phyloP scores from a whole-genome alignment of 2,797 vertebrate genomes.

The Gallirallus australis region DNA sequence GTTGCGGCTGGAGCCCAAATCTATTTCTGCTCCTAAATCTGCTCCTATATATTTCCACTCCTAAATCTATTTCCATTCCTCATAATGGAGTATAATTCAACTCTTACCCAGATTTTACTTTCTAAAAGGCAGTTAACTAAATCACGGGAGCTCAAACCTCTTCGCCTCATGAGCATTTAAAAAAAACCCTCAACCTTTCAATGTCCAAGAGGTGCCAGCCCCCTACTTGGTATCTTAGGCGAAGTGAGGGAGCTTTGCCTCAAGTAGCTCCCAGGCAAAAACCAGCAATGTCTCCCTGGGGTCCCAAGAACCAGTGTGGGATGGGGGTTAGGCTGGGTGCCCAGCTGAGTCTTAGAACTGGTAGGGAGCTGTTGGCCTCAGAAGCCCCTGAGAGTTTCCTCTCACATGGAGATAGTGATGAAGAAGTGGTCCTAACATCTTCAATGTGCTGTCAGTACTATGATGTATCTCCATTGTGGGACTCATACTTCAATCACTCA shows the following conservation, averaged over 20 bases:
- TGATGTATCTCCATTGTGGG: background rate
- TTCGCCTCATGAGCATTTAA: background rate
- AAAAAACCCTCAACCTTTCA: background rate
- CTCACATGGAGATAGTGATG: background rate
- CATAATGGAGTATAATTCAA: background rate
- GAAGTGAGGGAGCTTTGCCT: background rate
- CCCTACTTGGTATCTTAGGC: too few relatives aligned
- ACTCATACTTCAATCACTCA: background rate
- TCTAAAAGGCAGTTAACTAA: background rate
- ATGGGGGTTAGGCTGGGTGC: background rate
- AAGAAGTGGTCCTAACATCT: background rate
- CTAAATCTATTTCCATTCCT: background rate
- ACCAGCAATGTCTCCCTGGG: background rate
- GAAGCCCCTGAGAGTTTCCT: background rate
- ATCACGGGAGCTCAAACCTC: background rate
- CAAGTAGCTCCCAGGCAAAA: background rate
- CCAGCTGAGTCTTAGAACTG: background rate
- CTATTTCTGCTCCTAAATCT: background rate
- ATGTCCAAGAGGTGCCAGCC: background rate
- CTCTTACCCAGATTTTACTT: background rate
- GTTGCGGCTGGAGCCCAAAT: background rate
- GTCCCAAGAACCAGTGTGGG: background rate
- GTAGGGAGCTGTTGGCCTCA: background rate
- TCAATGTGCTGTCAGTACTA: background rate
- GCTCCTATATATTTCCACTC: too few relatives aligned